Percentiles rank a stretch among this genome's conserved stretches.
phyloP scores from a whole-genome alignment of 2,888 invertebrate genomes.

The Adela reaumurella region DNA sequence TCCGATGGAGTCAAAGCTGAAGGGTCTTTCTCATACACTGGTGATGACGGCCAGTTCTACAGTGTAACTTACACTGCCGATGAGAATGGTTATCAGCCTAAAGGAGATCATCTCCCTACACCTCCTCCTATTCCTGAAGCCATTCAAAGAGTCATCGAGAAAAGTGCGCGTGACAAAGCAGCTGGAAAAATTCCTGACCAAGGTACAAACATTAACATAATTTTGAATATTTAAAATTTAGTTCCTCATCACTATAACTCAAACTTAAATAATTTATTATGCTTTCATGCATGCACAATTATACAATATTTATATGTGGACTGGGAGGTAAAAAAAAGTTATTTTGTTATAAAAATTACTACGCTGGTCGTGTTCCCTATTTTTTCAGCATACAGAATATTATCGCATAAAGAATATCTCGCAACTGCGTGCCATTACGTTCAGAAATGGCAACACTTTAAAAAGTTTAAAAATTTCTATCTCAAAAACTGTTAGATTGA shows the following conservation, averaged over 20 bases:
- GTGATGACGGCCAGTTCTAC: slow-evolving; percentile 40
- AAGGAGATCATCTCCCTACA: slow-evolving; percentile 40
- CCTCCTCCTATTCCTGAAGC: slow-evolving; percentile 38
- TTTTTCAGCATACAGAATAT: too few species aligned
- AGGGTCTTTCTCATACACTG: slow-evolving; percentile 35
- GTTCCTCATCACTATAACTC: slow-evolving; percentile 3
- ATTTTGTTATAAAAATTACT: too few species aligned
- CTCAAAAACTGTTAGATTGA: too few species aligned
- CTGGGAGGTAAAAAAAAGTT: too few species aligned
- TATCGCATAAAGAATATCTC: too few species aligned
- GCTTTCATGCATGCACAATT: neutral
- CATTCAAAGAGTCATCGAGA: slow-evolving; percentile 31
- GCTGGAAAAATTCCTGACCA: slow-evolving; percentile 28
- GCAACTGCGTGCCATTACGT: too few species aligned
- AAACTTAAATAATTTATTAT: neutral
- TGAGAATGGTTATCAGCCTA: slow-evolving; percentile 37
- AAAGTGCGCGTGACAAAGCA: slow-evolving; percentile 25
- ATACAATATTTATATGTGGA: too few species aligned
- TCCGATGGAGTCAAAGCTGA: slow-evolving; percentile 29
- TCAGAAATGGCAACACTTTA: too few species aligned
- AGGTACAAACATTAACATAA: too few species aligned
- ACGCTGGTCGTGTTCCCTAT: too few species aligned
- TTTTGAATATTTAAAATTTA: slow-evolving; percentile 4
- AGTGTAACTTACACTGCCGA: slow-evolving; percentile 34
- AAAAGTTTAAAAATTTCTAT: too few species aligned